Conservation (phyloP, 2,888 invertebrate species). For the Cremastinae sp. region DNA sequence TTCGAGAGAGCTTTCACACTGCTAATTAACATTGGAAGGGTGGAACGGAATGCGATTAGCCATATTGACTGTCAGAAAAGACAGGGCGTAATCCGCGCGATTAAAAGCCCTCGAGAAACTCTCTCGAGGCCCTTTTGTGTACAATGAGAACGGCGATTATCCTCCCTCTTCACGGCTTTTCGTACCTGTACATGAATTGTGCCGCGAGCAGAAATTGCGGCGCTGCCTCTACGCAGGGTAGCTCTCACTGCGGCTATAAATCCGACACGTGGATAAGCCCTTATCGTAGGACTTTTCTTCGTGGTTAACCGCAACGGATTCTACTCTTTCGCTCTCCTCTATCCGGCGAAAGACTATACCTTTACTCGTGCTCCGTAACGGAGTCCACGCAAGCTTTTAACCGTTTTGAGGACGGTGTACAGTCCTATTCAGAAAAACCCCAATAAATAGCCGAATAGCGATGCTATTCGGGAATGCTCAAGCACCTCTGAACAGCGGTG, state of each 20-base stretch:
- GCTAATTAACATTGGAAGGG: slow-evolving; percentile 78
- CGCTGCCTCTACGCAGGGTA: slow-evolving; percentile 54
- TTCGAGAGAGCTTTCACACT: slow-evolving; percentile 31
- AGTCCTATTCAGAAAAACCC: background rate
- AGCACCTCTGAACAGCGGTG: no score
- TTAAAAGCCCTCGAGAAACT: background rate
- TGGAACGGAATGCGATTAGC: slow-evolving; percentile 25
- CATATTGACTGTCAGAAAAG: slow-evolving; percentile 9
- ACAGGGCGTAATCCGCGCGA: slow-evolving; percentile 15
- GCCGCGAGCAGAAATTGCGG: slow-evolving; percentile 11
- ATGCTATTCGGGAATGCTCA: no score
- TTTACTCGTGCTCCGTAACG: slow-evolving; percentile 6
- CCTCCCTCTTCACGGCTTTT: background rate
- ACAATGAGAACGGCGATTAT: slow-evolving; percentile 8
- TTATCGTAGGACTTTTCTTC: slow-evolving; percentile 59
- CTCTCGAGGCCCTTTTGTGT: slow-evolving; percentile 16
- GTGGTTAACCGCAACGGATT: slow-evolving; percentile 48
- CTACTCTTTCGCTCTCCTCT: slow-evolving; percentile 13
- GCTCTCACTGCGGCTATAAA: slow-evolving; percentile 58
- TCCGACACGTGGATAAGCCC: slow-evolving; percentile 63
- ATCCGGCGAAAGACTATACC: background rate
- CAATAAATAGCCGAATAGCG: background rate
- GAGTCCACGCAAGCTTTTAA: slow-evolving; percentile 28
- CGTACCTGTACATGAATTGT: no score
- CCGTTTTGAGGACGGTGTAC: slow-evolving; percentile 38